Evolutionary conservation across 2,113 vertebrate species (phyloP), one percentile per base, ranked within the genome.

Genomic region (Paracyprichromis sp.): DNA sequence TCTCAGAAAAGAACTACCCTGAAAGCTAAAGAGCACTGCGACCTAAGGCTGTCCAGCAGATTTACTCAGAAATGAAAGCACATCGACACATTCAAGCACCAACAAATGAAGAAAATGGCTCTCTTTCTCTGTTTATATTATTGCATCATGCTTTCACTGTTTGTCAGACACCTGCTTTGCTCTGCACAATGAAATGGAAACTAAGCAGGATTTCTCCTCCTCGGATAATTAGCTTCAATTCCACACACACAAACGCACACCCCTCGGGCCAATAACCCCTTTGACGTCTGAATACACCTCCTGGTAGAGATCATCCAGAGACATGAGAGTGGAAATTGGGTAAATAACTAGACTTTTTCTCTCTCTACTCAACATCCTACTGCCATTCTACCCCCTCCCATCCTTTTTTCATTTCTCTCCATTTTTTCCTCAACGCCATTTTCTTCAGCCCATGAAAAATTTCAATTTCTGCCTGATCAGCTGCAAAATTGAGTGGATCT

Each of bases 381-480:
- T 26, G 7, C 54, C 21, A n/a, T 38, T 38, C 19, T 13, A 66
- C 61, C 63, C 63, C 36, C 36, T 21, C 12, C n/a, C 36, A 13
- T 38, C 63, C 63, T 69, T 40, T 69, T 66, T 66, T 66, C 31
- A 38, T 66, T 66, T 66, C 61, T 83, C 84, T 16, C 83, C 10
- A 29, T 83, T 89, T 85, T 86, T 79, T 47, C 52, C 76, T 80
- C 17, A 4, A 26, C 5, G 8, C 38, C 14, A 17, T 87, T 89
- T 88, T 83, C 73, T 29, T 89, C 56, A 31, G 50, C 7, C 86
- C 79, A 54, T 92, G 80, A 86, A 89, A 83, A 80, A 87, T 89
- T 89, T 90, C 79, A 88, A 94, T 93, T 95, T 93, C 95, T 94
- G 83, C 88, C 85, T 91, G 90, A 95, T 90, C 91, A 92, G 89